Evolutionary conservation across 2,113 vertebrate species (phyloP), one percentile per base, ranked within the genome.

Genomic region (Alligator sinensis): DNA sequence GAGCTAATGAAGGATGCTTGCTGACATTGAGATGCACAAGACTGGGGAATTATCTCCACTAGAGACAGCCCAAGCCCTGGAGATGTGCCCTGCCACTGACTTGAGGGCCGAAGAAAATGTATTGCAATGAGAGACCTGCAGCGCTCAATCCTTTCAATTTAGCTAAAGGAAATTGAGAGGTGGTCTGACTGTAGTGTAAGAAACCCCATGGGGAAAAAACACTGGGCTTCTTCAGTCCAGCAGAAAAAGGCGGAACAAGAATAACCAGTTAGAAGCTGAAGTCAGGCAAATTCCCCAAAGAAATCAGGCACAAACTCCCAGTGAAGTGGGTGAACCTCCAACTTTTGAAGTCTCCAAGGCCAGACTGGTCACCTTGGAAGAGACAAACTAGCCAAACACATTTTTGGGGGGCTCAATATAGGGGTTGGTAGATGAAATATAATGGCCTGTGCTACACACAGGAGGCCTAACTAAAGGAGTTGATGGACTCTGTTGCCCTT

Each of bases 101-200:
- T 0, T 2, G 28, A 64, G 77, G 77, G 77, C 57, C 70, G 86
- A 60, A 83, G 86, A 78, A 60, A 92, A 19, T 86, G 47, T 47
- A 80, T 25, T 17, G 68, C 57, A 57, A 30, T 0, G 24, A 77
- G 77, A 5, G 77, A 5, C 57, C 21, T 0, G 1, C 90, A 5
- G 78, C 1, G 47, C 76, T 84, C 2, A 3, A 27, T 2, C 85
- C n/a, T 66, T 84, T 91, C 54, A 3, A 81, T 78, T 91, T 3
- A 2, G 59, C 93, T 80, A 84, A 87, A 80, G 77, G 24, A 75
- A 77, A 34, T 12, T 1, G 2, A 95, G 78, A 82, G 94, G 90
- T 88, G 95, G 76, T 94, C 88, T 93, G 93, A 96, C 93, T 93
- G 86, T 93, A 79, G 76, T 27, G 7, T 95, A 86, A 96, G 95